Conservation (phyloP, 2,797 vertebrate genomes). For the Yasuhikotakia modesta region DNA sequence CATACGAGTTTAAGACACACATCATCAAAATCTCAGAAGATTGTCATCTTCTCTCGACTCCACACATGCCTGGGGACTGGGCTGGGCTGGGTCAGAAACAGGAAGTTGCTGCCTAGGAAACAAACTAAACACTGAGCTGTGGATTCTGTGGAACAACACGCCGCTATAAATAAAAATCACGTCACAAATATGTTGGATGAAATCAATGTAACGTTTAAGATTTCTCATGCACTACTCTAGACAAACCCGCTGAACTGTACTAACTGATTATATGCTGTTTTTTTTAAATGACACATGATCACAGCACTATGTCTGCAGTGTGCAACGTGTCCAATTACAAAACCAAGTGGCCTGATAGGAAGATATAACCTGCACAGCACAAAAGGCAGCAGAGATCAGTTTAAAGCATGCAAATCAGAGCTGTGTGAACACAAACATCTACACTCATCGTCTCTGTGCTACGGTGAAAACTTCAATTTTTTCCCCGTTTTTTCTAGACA, state of each 20-base stretch:
- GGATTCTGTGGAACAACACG: neutral
- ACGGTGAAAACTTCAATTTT: too few species aligned
- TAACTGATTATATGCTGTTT: neutral
- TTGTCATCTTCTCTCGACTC: constrained; percentile 29
- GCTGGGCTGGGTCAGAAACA: neutral
- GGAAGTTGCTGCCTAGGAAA: constrained; percentile 12
- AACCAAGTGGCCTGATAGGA: neutral
- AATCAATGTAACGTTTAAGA: neutral
- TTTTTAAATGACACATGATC: neutral
- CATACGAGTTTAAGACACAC: constrained; percentile 42
- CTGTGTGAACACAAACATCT: too few species aligned
- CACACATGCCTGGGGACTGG: neutral
- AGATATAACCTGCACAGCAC: neutral
- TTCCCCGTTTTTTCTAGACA: too few species aligned
- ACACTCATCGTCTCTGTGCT: too few species aligned
- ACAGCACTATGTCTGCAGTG: neutral
- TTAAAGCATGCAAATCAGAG: neutral
- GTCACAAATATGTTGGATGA: neutral
- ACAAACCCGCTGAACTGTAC: neutral
- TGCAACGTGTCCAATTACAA: neutral
- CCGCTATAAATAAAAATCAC: constrained; percentile 2
- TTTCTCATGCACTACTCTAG: neutral
- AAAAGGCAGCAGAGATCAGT: neutral
- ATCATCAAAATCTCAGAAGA: constrained; percentile 57
- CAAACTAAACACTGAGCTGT: constrained; percentile 7